Evolutionary conservation across 2,888 invertebrate genomes (phyloP).

Genomic region (Hirtodrosophila histrioides): DNA sequence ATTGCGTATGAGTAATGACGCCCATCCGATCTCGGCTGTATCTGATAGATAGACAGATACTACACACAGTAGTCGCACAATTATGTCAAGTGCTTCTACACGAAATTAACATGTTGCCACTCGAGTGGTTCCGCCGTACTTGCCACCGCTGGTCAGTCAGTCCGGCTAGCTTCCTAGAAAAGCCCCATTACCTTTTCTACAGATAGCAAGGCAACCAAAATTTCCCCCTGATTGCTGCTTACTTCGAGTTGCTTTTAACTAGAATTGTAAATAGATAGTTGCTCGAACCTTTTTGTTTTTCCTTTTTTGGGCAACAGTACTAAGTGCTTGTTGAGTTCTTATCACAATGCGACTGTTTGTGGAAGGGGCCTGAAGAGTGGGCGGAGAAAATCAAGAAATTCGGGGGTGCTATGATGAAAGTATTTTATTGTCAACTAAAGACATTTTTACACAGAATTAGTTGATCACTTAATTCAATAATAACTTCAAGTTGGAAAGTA

Average conservation of each 20-base stretch:
- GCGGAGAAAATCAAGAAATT: slow-evolving; percentile 17
- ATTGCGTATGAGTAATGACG: slow-evolving; percentile 67
- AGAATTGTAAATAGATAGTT: slow-evolving; percentile 40
- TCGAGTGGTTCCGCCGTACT: slow-evolving; percentile 33
- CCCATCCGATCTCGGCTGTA: slow-evolving; percentile 21
- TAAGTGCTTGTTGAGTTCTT: slow-evolving; percentile 35
- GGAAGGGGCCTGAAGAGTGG: not conserved
- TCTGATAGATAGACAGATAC: slow-evolving; percentile 6
- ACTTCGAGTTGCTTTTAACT: slow-evolving; percentile 17
- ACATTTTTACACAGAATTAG: not conserved
- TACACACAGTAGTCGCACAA: slow-evolving; percentile 40
- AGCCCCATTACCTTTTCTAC: slow-evolving; percentile 13
- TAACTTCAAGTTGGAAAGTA: too few relatives aligned
- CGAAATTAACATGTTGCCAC: slow-evolving; percentile 73
- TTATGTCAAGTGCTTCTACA: slow-evolving; percentile 79
- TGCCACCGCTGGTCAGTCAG: slow-evolving; percentile 32
- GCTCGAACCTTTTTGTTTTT: not conserved
- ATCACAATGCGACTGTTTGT: slow-evolving; percentile 19
- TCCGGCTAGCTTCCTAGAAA: not conserved
- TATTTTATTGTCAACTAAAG: not conserved
- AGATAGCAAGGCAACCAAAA: slow-evolving; percentile 33
- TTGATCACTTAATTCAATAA: too few relatives aligned
- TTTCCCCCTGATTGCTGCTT: slow-evolving; percentile 16
- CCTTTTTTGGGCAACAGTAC: slow-evolving; percentile 10
- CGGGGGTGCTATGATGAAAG: slow-evolving; percentile 15